Conservation (phyloP, 1,140 invertebrate genomes). For the Drosophila tristis region DNA sequence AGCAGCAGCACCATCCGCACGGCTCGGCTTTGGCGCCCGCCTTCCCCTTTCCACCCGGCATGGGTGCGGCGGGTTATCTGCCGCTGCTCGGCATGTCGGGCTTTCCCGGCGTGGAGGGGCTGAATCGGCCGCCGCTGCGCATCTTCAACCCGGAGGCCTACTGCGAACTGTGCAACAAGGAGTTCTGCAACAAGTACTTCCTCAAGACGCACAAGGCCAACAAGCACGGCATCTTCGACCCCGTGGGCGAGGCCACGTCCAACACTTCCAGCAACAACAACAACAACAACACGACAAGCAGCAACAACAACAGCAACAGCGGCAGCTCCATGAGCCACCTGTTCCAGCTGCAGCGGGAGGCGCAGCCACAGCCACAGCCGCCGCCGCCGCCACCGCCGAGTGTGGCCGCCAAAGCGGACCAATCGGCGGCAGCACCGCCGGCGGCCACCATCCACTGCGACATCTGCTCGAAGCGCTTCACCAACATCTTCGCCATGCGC, state of each 20-base stretch:
- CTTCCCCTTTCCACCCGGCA: slow-evolving; percentile 84
- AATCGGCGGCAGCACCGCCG: background rate
- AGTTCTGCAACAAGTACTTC: slow-evolving; percentile 99
- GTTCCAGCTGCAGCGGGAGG: slow-evolving; percentile 59
- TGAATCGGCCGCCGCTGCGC: slow-evolving; percentile 88
- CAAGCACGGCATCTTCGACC: slow-evolving; percentile 95
- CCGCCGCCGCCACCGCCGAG: slow-evolving; percentile 10
- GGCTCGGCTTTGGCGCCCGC: slow-evolving; percentile 52
- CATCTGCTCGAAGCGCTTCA: slow-evolving; percentile 85
- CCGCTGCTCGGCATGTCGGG: slow-evolving; percentile 77
- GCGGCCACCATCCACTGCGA: slow-evolving; percentile 84
- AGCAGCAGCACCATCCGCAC: slow-evolving; percentile 39
- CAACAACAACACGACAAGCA: slow-evolving; percentile 50
- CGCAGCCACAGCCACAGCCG: background rate
- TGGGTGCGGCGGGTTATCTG: slow-evolving; percentile 61
- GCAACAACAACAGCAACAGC: slow-evolving; percentile 63
- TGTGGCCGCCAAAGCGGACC: slow-evolving; percentile 17
- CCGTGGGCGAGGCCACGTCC: slow-evolving; percentile 84
- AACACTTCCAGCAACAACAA: slow-evolving; percentile 58
- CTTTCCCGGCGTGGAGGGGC: slow-evolving; percentile 84
- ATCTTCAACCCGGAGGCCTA: slow-evolving; percentile 98
- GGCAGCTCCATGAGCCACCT: slow-evolving; percentile 58
- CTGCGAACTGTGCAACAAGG: slow-evolving; percentile 98
- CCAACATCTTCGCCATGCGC: slow-evolving; percentile 85
- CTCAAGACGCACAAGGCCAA: slow-evolving; percentile 98